Evolutionary conservation across 1,140 invertebrate species (phyloP).

Genomic region (Polyergus mexicanus): DNA sequence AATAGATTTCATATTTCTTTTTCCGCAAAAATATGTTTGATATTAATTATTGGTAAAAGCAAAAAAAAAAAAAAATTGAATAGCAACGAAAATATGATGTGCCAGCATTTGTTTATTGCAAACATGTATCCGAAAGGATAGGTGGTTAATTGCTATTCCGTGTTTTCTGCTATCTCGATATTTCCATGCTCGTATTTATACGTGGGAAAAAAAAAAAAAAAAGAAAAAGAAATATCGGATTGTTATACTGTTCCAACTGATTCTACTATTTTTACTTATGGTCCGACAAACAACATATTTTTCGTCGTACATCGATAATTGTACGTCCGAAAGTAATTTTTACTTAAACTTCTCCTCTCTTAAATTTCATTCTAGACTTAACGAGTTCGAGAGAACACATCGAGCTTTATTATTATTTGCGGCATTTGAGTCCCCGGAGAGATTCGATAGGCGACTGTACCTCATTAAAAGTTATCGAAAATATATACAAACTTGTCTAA

Average conservation of each 20-base stretch:
- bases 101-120: background rate
- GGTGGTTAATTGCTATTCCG: background rate
- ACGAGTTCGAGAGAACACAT: background rate
- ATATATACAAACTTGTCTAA: constrained; percentile 17
- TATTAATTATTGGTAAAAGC: too few relatives aligned
- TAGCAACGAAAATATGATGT: background rate
- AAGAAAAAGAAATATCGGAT: background rate
- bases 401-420: constrained; percentile 20
- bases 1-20: background rate
- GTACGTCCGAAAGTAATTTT: background rate
- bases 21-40: background rate
- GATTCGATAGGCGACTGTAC: constrained; percentile 35
- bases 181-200: background rate
- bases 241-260: background rate
- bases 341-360: background rate
- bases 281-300: background rate
- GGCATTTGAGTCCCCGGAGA: background rate
- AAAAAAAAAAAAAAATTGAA: constrained; percentile 6
- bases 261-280: background rate
- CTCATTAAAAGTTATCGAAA: constrained; percentile 58
- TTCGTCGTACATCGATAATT: background rate
- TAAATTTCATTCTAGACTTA: background rate
- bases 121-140: background rate
- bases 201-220: too few relatives aligned
- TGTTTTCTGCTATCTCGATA: background rate